These are phyloP conservation scores for Drosophila emarginata DNA, from an alignment of 2,888 invertebrate genomes.

Conservation along the genomic window DNA sequence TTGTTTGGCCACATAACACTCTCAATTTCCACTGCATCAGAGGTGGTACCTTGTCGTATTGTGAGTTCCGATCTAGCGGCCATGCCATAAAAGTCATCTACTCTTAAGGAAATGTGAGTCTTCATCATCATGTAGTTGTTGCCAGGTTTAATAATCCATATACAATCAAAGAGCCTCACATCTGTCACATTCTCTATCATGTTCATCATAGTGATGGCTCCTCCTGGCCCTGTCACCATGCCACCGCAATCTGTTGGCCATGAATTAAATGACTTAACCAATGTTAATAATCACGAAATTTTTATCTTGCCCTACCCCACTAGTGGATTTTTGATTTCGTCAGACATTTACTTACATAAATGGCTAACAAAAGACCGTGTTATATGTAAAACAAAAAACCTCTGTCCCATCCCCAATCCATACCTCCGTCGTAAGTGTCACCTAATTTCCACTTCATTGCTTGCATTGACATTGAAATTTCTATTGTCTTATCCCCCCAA, in stretches of 20 bases:
- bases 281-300: too few species aligned
- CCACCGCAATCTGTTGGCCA: conserved; percentile 86
- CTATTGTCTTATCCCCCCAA: conserved; percentile 22
- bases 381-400: neutral
- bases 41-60: conserved; percentile 87
- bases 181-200: conserved; percentile 85
- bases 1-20: conserved; percentile 84
- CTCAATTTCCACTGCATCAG: conserved; percentile 85
- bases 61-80: conserved; percentile 86
- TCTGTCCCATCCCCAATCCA: conserved; percentile 9
- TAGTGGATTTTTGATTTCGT: neutral
- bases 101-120: conserved; percentile 86
- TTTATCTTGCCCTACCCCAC: neutral
- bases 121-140: conserved; percentile 86
- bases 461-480: conserved; percentile 68
- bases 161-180: conserved; percentile 86
- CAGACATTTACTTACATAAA: conserved; percentile 1
- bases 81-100: conserved; percentile 85
- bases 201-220: conserved; percentile 90
- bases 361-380: neutral
- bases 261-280: neutral
- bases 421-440: conserved; percentile 44
- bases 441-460: conserved; percentile 48
- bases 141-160: conserved; percentile 88
- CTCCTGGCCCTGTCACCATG: conserved; percentile 87